Conservation (phyloP, 1,140 invertebrate species). For the Thalassaphorura encarpata region DNA sequence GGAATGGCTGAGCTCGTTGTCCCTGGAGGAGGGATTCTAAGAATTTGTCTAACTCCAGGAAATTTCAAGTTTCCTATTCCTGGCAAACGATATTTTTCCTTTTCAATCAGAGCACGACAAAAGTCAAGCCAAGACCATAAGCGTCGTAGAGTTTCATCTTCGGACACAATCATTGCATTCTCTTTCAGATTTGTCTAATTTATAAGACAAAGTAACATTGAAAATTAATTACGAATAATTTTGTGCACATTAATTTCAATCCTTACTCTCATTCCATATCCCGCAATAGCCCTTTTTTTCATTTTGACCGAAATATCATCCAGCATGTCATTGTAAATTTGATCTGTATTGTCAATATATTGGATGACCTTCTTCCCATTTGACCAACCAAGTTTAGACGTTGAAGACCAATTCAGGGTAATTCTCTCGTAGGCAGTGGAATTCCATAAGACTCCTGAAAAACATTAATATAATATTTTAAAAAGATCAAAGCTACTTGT, state of each 20-base stretch:
- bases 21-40: slow-evolving; percentile 37
- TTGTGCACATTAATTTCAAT: slow-evolving; percentile 2
- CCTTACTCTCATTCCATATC: slow-evolving; percentile 65
- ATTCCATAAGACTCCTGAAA: slow-evolving; percentile 52
- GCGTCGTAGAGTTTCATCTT: slow-evolving; percentile 45
- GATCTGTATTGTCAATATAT: slow-evolving; percentile 44
- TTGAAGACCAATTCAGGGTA: slow-evolving; percentile 51
- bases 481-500: too few species aligned
- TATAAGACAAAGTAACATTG: not conserved
- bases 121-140: slow-evolving; percentile 66
- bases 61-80: slow-evolving; percentile 48
- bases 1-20: slow-evolving; percentile 33
- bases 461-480: slow-evolving; percentile 7
- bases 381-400: slow-evolving; percentile 63
- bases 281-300: slow-evolving; percentile 53
- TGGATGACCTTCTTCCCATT: slow-evolving; percentile 55
- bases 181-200: slow-evolving; percentile 43
- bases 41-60: slow-evolving; percentile 48
- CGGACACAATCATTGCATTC: slow-evolving; percentile 29
- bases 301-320: slow-evolving; percentile 65
- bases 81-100: slow-evolving; percentile 45
- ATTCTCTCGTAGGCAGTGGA: slow-evolving; percentile 54
- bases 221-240: not conserved
- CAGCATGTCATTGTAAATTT: slow-evolving; percentile 44
- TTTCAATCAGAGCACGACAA: slow-evolving; percentile 56